phyloP scores from a whole-genome alignment of 2,113 vertebrate genomes.

The Eretmochelys imbricata region DNA sequence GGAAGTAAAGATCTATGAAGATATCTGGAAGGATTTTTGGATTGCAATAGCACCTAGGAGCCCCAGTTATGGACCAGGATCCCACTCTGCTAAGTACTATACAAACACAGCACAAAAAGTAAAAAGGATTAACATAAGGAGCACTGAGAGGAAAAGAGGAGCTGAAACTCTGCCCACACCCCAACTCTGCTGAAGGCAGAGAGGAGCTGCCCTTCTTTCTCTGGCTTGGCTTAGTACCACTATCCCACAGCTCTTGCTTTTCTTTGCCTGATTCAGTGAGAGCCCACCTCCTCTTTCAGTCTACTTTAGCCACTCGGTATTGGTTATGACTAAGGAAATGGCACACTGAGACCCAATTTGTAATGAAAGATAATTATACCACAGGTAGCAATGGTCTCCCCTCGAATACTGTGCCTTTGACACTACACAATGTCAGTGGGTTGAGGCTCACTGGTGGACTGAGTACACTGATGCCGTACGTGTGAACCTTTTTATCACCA shows the following conservation, averaged over 20 bases:
- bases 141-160: background rate
- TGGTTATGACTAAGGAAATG: background rate
- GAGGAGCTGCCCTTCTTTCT: conserved; percentile 21
- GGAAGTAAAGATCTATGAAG: conserved; percentile 23
- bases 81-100: conserved; percentile 33
- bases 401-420: background rate
- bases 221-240: background rate
- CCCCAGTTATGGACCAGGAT: conserved; percentile 5
- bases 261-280: background rate
- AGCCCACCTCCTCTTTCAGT: background rate
- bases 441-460: background rate
- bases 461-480: rapidly evolving
- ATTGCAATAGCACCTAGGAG: conserved; percentile 8
- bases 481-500: background rate
- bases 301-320: background rate
- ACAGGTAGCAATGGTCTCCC: background rate
- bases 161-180: background rate
- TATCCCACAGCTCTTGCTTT: background rate
- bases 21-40: background rate
- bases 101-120: conserved; percentile 34
- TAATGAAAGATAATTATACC: background rate
- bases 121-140: background rate
- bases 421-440: background rate
- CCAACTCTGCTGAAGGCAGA: conserved; percentile 36
- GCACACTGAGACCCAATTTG: background rate